Conservation (phyloP, 2,888 invertebrate species). For the Andrena bucephala region DNA sequence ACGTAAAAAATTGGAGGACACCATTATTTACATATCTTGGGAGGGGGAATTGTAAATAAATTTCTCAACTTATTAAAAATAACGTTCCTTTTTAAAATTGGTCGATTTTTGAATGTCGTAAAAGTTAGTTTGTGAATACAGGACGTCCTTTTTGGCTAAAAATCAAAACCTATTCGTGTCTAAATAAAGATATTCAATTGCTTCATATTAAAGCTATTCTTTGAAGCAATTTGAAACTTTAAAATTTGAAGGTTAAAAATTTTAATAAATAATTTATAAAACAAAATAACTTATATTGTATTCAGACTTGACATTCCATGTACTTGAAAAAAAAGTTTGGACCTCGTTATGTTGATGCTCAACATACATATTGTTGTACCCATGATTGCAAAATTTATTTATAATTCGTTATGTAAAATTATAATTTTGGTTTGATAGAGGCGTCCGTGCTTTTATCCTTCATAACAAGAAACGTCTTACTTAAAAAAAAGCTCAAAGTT, state of each 20-base stretch:
- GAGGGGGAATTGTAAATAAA: neutral
- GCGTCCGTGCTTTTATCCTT: neutral
- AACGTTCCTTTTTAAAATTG: neutral
- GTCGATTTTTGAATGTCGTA: neutral
- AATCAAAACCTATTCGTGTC: no score
- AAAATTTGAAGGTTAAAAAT: neutral
- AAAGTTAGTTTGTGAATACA: neutral
- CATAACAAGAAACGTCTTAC: neutral
- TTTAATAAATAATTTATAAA: neutral
- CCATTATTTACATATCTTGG: neutral
- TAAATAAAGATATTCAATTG: no score
- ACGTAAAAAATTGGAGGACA: no score
- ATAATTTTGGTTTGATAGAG: neutral
- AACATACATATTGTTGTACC: neutral
- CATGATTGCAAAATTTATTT: neutral
- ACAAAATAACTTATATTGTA: neutral
- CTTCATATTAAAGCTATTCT: neutral
- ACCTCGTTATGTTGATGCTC: neutral
- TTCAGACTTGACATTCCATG: neutral
- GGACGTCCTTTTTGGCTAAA: no score
- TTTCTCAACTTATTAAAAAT: neutral
- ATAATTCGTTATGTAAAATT: neutral
- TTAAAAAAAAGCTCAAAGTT: neutral
- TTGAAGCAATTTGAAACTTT: neutral
- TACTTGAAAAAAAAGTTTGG: neutral